A percentile compares a stretch with the other conserved stretches of the same genome.
Conservation (phyloP, 1,140 invertebrate genomes). For the Calephelis nemesis region DNA sequence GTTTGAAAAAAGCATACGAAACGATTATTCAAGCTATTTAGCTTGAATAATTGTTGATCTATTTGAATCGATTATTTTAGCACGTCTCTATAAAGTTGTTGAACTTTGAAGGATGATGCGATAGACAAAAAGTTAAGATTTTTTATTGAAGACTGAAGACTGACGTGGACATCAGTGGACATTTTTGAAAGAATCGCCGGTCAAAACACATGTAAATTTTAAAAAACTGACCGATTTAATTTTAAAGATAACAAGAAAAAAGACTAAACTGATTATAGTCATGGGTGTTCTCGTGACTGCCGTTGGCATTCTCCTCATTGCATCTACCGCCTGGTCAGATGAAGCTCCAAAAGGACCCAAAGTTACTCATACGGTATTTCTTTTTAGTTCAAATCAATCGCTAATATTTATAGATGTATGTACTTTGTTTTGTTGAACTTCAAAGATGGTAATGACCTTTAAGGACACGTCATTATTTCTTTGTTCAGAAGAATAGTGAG, state of each 20-base stretch:
- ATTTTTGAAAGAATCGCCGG: slow-evolving; percentile 2
- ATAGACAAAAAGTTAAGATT: no score
- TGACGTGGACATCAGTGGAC: slow-evolving; percentile 35
- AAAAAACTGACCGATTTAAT: slow-evolving; percentile 7
- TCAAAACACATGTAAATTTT: neutral
- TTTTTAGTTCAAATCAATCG: neutral
- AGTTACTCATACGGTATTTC: slow-evolving; percentile 66
- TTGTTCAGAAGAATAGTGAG: no score
- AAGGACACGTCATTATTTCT: no score
- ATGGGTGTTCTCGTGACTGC: slow-evolving; percentile 56
- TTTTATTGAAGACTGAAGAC: neutral
- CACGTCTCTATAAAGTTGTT: no score
- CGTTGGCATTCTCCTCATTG: slow-evolving; percentile 57
- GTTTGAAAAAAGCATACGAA: no score
- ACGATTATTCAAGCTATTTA: no score
- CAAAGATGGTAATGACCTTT: neutral
- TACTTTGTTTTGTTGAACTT: neutral
- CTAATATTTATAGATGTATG: no score
- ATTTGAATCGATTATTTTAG: no score
- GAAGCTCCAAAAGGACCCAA: slow-evolving; percentile 68
- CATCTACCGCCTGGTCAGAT: slow-evolving; percentile 51
- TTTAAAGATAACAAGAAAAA: slow-evolving; percentile 63
- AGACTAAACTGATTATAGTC: slow-evolving; percentile 58
- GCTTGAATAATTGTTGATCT: no score
- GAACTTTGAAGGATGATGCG: no score